A percentile compares a stretch with the other conserved stretches of the same genome.
phyloP scores from a whole-genome alignment of 2,888 invertebrate genomes.

The Chloroclysta siterata region DNA sequence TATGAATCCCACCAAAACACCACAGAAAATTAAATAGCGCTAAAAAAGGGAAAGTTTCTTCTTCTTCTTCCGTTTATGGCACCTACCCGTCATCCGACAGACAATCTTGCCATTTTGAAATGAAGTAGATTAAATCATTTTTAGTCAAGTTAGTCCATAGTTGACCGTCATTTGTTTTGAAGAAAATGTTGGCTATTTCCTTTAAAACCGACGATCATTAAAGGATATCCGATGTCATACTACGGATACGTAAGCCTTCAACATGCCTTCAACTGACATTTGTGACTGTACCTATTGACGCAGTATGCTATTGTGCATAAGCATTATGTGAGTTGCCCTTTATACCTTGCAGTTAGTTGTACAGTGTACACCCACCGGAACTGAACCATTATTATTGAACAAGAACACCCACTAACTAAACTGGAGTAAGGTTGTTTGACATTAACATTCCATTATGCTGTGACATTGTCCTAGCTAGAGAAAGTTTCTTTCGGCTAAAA shows the following conservation, averaged over 20 bases:
- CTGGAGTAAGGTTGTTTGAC: constrained; percentile 67
- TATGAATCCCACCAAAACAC: too few relatives aligned
- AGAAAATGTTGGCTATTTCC: too few relatives aligned
- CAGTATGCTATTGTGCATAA: constrained; percentile 66
- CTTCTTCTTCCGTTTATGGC: too few relatives aligned
- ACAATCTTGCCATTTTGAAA: too few relatives aligned
- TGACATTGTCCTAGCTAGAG: constrained; percentile 36
- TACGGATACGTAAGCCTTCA: too few relatives aligned
- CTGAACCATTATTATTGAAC: constrained; percentile 56
- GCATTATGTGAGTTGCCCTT: constrained; percentile 52
- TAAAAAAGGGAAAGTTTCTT: too few relatives aligned
- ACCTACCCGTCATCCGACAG: too few relatives aligned
- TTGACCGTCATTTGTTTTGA: too few relatives aligned
- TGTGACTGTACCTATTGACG: neutral
- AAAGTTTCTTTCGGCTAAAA: constrained; percentile 26
- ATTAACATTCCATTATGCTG: constrained; percentile 62
- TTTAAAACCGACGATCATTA: too few relatives aligned
- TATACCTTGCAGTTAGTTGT: constrained; percentile 42
- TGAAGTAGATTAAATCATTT: too few relatives aligned
- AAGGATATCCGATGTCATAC: constrained; percentile 5
- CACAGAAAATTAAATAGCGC: too few relatives aligned
- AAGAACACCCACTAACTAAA: constrained; percentile 64
- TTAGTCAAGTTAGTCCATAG: too few relatives aligned
- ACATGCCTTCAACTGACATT: constrained; percentile 50
- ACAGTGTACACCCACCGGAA: constrained; percentile 68